Base-by-base conservation (phyloP, 2,888 invertebrate genomes). In the Agapostemon virescens region DNA sequence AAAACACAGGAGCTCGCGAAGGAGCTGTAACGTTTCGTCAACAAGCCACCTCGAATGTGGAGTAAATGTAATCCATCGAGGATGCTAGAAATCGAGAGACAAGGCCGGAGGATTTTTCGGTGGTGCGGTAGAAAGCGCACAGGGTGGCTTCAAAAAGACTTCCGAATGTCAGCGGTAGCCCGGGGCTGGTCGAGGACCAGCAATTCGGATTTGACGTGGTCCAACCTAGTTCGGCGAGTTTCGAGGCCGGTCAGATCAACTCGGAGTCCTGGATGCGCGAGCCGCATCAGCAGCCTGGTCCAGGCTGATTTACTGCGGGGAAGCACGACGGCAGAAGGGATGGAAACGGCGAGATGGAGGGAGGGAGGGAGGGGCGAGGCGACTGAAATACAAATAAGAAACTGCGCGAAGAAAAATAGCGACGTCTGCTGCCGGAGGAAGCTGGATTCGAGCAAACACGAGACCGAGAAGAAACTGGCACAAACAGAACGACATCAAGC, bases 141-240 rank as follows among this genome's bases (percentile, higher is more conserved):
- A 55, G 38, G 17, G 23, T 23, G 38, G 66, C 45, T 52, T 58
- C 3, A 0, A n/a, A 23, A 74, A 69, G 45, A 33, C 63, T 26
- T 49, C 38, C 26, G 36, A 30, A n/a, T 20, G n/a, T 20, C 42
- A 45, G 20, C 13, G 61, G 45, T 71, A 13, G 63, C 36, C 36
- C 13, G 33, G 26, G 55, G n/a, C 17, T 49, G 23, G 64, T 55
- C 42, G 68, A 17, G 33, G 36, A 40, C 45, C 79, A 79, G 69
- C 69, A 36, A 73, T 64, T 23, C n/a, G n/a, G 33, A 69, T 69
- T 66, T 73, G 79, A 80, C 79, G 45, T 17, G 79, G 42, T 45
- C 36, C 79, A 61, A 73, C 73, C 73, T 15, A 73, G 63, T 79
- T 80, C 20, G 17, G 9, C 11, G 72, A 79, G 72, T 69, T 79